These are phyloP conservation scores for Pheosia gnoma DNA, from an alignment of 2,888 invertebrate species.

Conservation along the genomic window DNA sequence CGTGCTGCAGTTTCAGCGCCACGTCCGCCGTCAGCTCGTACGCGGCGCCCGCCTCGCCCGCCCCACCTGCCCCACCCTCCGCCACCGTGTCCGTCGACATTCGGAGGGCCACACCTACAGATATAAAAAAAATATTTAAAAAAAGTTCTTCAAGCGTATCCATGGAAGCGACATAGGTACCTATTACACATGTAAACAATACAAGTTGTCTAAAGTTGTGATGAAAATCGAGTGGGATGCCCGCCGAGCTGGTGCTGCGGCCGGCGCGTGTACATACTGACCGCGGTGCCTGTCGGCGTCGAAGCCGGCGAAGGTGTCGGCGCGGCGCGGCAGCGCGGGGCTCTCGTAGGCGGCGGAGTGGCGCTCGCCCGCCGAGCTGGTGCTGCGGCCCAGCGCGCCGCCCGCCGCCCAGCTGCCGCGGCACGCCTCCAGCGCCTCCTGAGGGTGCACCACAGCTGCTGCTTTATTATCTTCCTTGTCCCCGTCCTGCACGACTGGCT, in stretches of 20 bases:
- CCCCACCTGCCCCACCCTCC: constrained; percentile 33
- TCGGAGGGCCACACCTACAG: constrained; percentile 19
- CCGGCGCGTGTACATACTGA: constrained; percentile 16
- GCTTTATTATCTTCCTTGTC: too few relatives aligned
- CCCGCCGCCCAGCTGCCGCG: constrained; percentile 75
- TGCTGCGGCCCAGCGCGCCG: constrained; percentile 93
- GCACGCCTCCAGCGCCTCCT: constrained; percentile 92
- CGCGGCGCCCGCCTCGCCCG: constrained; percentile 17
- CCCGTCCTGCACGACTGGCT: too few relatives aligned
- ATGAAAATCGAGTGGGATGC: too few relatives aligned
- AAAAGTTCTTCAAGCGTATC: too few relatives aligned
- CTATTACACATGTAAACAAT: too few relatives aligned
- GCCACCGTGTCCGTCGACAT: constrained; percentile 67
- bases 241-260: too few relatives aligned
- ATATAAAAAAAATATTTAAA: too few relatives aligned
- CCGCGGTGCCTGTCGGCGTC: constrained; percentile 82
- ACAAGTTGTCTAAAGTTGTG: too few relatives aligned
- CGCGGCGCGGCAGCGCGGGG: constrained; percentile 94
- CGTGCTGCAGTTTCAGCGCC: constrained; percentile 92
- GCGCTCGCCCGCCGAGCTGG: constrained; percentile 96
- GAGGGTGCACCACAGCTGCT: constrained; percentile 24
- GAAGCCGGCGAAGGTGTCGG: constrained; percentile 98
- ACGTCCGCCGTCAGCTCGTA: constrained; percentile 78
- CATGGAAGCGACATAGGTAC: too few relatives aligned
- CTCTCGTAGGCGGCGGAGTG: constrained; percentile 94